Conservation (phyloP, 2,113 vertebrate genomes). For the Mesembrinibis cayennensis region DNA sequence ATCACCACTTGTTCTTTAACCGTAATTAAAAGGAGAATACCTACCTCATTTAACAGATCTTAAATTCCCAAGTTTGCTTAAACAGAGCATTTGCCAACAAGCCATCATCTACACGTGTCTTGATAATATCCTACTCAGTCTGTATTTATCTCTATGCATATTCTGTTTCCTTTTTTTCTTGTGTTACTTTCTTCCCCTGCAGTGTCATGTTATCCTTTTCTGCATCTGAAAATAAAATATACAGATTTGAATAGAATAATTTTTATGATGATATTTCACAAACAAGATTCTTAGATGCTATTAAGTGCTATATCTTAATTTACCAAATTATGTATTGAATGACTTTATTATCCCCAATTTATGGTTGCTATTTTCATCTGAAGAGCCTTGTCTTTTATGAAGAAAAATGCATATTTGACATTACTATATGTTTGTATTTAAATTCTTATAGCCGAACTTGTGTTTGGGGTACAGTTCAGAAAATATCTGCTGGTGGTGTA, state of each 20-base stretch:
- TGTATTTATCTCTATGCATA: not conserved
- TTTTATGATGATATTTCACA: not conserved
- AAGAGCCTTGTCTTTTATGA: not conserved
- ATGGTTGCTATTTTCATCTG: not conserved
- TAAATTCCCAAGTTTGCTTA: not conserved
- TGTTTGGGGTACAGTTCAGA: not conserved
- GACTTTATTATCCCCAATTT: not conserved
- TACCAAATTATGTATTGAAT: not conserved
- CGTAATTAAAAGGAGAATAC: not conserved
- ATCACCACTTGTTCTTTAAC: not conserved
- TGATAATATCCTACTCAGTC: fast-evolving
- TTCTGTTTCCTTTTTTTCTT: not conserved
- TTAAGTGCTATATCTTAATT: not conserved
- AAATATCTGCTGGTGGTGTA: not conserved
- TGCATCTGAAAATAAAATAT: not conserved
- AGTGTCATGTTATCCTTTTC: not conserved
- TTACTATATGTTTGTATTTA: not conserved
- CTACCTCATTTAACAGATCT: not conserved
- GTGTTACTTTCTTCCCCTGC: not conserved
- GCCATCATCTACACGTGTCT: not conserved
- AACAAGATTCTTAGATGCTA: not conserved
- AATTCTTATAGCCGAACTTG: not conserved
- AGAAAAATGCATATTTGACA: not conserved
- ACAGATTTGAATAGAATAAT: not conserved
- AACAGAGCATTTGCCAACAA: not conserved